A percentile compares a stretch with the other conserved stretches of the same genome.
Evolutionary conservation across 2,888 invertebrate species (phyloP).

Genomic region (Lasioglossum morio): DNA sequence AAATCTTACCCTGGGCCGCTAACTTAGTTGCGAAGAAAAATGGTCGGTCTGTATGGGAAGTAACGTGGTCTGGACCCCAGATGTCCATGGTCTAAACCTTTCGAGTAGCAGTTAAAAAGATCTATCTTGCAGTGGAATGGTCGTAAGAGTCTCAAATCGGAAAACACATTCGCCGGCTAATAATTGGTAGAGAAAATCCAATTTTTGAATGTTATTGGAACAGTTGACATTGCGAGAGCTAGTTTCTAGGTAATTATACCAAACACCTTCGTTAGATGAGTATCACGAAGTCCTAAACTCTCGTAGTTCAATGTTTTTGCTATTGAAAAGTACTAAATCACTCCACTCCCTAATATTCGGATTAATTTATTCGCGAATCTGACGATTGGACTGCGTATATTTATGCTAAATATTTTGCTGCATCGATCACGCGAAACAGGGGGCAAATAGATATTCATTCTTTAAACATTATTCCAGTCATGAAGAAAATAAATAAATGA

Average conservation of each 20-base stretch:
- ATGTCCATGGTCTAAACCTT: slow-evolving; percentile 4
- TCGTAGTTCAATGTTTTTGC: too few relatives aligned
- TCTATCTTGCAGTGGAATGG: not conserved
- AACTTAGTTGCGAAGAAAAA: slow-evolving; percentile 5
- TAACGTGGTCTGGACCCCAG: not conserved
- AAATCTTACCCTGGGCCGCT: not conserved
- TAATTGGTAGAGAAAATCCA: not conserved
- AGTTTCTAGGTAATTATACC: not conserved
- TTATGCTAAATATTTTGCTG: too few relatives aligned
- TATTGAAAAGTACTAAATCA: too few relatives aligned
- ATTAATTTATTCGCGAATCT: too few relatives aligned
- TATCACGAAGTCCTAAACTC: too few relatives aligned
- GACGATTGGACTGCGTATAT: too few relatives aligned
- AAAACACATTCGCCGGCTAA: not conserved
- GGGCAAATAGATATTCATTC: too few relatives aligned
- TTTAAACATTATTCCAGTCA: too few relatives aligned
- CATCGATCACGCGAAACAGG: too few relatives aligned
- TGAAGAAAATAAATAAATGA: too few relatives aligned
- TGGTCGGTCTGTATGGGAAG: not conserved
- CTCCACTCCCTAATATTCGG: too few relatives aligned
- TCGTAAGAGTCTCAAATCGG: not conserved
- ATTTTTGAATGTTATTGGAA: not conserved
- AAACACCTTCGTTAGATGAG: not conserved
- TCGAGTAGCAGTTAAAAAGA: not conserved
- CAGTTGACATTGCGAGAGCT: not conserved